Evolutionary conservation across 2,113 vertebrate genomes (phyloP).

Genomic region (Poeciliopsis retropinna): DNA sequence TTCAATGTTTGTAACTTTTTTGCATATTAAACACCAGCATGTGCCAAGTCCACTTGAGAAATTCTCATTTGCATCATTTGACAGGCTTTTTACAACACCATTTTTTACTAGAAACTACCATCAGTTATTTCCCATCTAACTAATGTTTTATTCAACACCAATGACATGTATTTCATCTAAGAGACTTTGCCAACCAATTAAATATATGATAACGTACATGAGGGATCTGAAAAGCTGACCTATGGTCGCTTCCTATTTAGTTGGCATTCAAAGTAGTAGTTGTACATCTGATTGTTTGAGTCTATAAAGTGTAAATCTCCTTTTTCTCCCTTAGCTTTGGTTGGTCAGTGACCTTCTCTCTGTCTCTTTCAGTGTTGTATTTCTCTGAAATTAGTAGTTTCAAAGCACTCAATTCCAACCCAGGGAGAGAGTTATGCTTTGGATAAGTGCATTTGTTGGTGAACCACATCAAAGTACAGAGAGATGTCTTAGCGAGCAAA

Average conservation of each 20-base stretch:
- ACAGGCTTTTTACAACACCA: constrained; percentile 57
- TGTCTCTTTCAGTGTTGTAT: not conserved
- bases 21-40: constrained; percentile 41
- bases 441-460: constrained; percentile 81
- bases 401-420: constrained; percentile 61
- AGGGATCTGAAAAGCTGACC: constrained; percentile 62
- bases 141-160: constrained; percentile 78
- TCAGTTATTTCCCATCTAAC: constrained; percentile 55
- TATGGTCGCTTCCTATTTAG: constrained; percentile 46
- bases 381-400: constrained; percentile 62
- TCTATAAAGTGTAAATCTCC: constrained; percentile 29
- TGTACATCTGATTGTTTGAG: constrained; percentile 36
- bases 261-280: constrained; percentile 48
- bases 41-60: constrained; percentile 62
- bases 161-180: constrained; percentile 62
- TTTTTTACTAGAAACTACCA: constrained; percentile 51
- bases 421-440: constrained; percentile 69
- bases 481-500: constrained; percentile 76
- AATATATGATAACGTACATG: constrained; percentile 68
- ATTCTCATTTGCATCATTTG: constrained; percentile 64
- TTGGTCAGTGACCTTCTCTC: constrained; percentile 65
- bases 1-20: not conserved
- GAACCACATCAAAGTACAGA: constrained; percentile 79
- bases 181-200: constrained; percentile 70
- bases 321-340: constrained; percentile 18